Percentiles rank a stretch among this genome's conserved stretches.
Conservation (phyloP, 2,888 invertebrate species). For the Aporophyla lueneburgensis region DNA sequence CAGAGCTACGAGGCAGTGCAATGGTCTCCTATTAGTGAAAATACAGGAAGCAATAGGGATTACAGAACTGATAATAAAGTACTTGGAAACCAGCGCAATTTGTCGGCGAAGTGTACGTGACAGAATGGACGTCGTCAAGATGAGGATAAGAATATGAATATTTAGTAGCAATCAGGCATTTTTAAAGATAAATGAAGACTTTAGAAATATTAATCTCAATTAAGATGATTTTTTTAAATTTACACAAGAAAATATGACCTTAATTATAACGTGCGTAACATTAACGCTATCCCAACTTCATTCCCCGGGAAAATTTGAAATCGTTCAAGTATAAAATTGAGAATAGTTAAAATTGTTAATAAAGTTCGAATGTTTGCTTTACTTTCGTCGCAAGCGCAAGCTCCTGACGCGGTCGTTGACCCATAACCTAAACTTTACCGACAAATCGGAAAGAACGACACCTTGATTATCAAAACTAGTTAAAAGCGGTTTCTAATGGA, state of each 20-base stretch:
- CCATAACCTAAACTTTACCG: conserved; percentile 35
- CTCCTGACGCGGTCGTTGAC: conserved; percentile 49
- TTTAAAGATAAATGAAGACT: conserved; percentile 3
- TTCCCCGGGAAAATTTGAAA: neutral
- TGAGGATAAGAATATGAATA: conserved; percentile 45
- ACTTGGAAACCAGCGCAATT: conserved; percentile 3
- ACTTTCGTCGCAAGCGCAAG: conserved; percentile 38
- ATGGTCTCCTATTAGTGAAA: neutral
- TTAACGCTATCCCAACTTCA: too few species aligned
- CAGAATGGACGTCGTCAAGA: conserved; percentile 36
- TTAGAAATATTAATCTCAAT: neutral
- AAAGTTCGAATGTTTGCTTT: conserved; percentile 2
- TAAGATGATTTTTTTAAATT: neutral
- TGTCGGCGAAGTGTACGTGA: conserved; percentile 45
- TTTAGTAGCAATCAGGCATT: conserved; percentile 44
- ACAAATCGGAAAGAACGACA: conserved; percentile 37
- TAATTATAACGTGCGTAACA: neutral
- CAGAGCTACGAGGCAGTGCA: too few species aligned
- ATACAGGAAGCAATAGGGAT: conserved; percentile 3
- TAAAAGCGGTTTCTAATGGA: conserved; percentile 62
- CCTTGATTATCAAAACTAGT: conserved; percentile 47
- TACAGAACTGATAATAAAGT: neutral
- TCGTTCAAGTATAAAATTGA: too few species aligned
- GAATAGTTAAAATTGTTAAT: too few species aligned
- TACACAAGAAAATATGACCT: neutral